Conservation (phyloP, 2,113 vertebrate genomes). For the Neodon shergylaensis region DNA sequence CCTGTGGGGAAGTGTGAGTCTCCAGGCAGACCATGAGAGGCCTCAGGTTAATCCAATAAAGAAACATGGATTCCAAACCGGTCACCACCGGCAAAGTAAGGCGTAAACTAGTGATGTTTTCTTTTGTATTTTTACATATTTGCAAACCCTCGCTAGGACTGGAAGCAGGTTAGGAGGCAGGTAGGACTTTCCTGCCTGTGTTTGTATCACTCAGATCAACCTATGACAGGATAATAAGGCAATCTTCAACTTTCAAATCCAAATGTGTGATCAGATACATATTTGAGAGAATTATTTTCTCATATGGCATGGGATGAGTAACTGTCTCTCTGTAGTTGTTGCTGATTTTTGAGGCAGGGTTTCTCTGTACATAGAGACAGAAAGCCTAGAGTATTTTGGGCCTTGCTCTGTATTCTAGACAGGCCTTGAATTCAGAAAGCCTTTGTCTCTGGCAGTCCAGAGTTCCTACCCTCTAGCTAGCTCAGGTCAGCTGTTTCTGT, state of each 20-base stretch:
- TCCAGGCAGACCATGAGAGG: accelerated
- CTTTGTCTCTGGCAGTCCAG: neutral
- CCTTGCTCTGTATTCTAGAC: neutral
- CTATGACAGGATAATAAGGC: neutral
- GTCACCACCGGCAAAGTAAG: neutral
- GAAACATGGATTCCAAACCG: neutral
- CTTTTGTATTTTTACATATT: neutral
- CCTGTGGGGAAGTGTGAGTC: neutral
- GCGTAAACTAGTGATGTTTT: neutral
- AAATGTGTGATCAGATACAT: neutral
- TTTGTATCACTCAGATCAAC: neutral
- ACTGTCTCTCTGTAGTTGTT: neutral
- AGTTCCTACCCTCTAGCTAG: too few species aligned
- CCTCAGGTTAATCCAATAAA: neutral
- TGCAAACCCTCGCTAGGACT: neutral
- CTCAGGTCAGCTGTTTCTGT: too few species aligned
- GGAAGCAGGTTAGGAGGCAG: neutral
- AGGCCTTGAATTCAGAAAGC: neutral
- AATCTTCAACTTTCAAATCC: neutral
- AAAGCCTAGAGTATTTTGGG: neutral
- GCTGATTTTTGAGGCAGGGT: neutral
- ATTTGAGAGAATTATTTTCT: neutral
- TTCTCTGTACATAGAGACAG: neutral
- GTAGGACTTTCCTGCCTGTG: neutral
- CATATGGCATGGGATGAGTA: neutral